These are phyloP conservation scores for Rallus limicola DNA, from an alignment of 2,113 vertebrate species.

Conservation along the genomic window DNA sequence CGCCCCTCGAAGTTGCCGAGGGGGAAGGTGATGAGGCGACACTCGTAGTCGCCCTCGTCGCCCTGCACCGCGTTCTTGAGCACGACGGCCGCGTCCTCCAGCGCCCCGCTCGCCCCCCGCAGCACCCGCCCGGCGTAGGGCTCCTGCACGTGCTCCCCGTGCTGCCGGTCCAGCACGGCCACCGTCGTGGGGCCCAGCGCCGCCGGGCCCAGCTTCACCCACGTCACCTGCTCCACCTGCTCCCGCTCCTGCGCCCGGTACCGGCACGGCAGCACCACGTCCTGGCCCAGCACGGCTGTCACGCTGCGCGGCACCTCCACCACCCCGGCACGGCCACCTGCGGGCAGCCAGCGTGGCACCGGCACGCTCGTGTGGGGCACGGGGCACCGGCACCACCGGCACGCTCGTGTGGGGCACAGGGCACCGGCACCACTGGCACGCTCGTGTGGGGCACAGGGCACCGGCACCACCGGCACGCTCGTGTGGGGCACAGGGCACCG, in stretches of 20 bases:
- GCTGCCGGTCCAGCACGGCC: constrained; percentile 63
- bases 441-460: too few species aligned
- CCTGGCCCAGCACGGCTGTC: constrained; percentile 77
- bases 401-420: too few species aligned
- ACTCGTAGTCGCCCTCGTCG: constrained; percentile 77
- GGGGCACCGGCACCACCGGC: too few species aligned
- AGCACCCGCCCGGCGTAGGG: constrained; percentile 69
- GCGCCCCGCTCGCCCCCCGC: not conserved
- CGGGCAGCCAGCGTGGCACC: not conserved
- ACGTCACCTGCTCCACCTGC: constrained; percentile 77
- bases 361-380: too few species aligned
- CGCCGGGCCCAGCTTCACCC: constrained; percentile 59
- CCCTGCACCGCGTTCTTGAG: constrained; percentile 77
- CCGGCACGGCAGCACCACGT: constrained; percentile 76
- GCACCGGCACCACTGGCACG: too few species aligned
- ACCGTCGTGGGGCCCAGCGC: constrained; percentile 19
- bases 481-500: too few species aligned
- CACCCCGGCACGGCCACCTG: constrained; percentile 52
- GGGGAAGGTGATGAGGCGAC: constrained; percentile 78
- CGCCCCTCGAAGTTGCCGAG: constrained; percentile 72
- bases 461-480: too few species aligned
- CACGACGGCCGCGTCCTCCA: constrained; percentile 68
- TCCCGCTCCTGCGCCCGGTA: constrained; percentile 71
- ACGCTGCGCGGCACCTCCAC: constrained; percentile 65
- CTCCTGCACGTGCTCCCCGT: constrained; percentile 67